Evolutionary conservation across 2,797 vertebrate species (phyloP).

Genomic region (Pipistrellus nathusii): DNA sequence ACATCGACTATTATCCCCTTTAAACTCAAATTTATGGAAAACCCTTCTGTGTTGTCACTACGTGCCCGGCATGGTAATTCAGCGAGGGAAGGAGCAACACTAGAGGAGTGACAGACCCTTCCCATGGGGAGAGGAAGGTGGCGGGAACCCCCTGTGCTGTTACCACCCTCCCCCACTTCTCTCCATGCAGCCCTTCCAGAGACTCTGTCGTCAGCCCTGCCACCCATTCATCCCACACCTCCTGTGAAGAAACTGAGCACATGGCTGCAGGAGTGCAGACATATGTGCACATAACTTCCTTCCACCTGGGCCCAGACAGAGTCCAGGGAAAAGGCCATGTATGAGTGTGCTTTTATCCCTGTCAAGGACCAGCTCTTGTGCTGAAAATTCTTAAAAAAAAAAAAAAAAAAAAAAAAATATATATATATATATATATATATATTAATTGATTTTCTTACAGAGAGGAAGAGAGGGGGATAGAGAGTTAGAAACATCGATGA

Average conservation of each 20-base stretch:
- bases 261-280: background rate
- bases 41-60: background rate
- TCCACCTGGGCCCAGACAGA: background rate
- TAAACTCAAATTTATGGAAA: conserved; percentile 78
- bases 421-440: no score
- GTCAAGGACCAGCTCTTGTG: background rate
- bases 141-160: background rate
- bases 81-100: background rate
- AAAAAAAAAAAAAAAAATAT: no score
- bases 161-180: background rate
- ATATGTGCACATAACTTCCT: background rate
- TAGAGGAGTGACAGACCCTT: background rate
- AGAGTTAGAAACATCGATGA: no score
- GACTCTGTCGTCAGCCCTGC: background rate
- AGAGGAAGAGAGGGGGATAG: no score
- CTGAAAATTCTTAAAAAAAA: background rate
- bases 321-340: background rate
- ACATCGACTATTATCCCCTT: conserved; percentile 47
- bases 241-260: background rate
- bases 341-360: background rate
- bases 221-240: background rate
- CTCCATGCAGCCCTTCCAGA: background rate
- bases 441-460: no score
- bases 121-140: background rate
- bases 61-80: conserved; percentile 43